Percentiles rank a stretch among this genome's conserved stretches.
Conservation (phyloP, 1,140 invertebrate genomes). For the Galendromus occidentalis region DNA sequence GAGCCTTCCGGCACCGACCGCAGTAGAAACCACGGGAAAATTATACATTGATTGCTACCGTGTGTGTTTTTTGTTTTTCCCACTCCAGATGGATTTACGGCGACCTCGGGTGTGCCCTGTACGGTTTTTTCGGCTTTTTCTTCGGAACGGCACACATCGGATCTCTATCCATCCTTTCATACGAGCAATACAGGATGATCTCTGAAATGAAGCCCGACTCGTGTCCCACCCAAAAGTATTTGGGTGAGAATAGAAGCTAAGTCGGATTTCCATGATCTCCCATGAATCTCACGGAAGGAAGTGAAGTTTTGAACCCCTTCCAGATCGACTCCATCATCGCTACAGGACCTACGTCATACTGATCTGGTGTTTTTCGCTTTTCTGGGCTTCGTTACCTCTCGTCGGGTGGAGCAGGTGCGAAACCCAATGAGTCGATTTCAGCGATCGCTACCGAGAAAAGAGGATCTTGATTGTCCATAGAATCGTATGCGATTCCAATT, state of each 20-base stretch:
- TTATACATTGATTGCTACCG: no score
- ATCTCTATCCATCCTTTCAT: constrained; percentile 24
- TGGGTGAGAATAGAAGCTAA: not conserved
- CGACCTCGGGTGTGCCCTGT: constrained; percentile 25
- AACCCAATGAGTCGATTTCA: no score
- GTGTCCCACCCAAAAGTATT: not conserved
- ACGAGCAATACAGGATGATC: constrained; percentile 26
- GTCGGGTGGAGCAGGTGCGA: constrained; percentile 19
- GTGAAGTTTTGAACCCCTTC: not conserved
- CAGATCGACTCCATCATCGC: not conserved
- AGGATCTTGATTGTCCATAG: no score
- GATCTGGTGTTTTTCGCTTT: constrained; percentile 18
- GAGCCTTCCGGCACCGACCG: no score
- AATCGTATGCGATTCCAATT: no score
- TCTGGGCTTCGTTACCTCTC: constrained; percentile 19
- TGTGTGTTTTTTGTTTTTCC: no score
- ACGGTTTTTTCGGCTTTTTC: constrained; percentile 28
- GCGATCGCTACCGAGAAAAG: no score
- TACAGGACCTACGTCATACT: not conserved
- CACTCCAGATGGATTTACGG: constrained; percentile 28
- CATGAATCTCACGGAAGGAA: not conserved
- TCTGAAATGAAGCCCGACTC: constrained; percentile 2
- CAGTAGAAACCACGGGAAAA: no score
- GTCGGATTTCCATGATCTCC: no score
- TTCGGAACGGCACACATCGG: constrained; percentile 26